Conservation (phyloP, 2,888 invertebrate genomes). For the Auanema sp. region DNA sequence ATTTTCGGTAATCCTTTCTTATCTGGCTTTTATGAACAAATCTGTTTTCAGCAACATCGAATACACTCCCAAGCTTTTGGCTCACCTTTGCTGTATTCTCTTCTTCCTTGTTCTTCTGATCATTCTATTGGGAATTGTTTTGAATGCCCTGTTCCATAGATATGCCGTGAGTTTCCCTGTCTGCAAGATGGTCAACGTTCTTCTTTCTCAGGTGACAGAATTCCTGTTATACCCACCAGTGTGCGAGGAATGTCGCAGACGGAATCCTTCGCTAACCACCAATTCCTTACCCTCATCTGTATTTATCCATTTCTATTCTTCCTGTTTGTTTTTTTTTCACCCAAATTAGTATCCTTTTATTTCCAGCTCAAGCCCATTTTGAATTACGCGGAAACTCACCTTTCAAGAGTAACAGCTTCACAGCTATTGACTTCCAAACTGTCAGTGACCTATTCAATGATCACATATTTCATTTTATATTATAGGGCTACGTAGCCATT, state of each 20-base stretch:
- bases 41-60: slow-evolving; percentile 44
- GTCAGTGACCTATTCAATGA: slow-evolving; percentile 26
- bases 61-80: slow-evolving; percentile 45
- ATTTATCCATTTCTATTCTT: slow-evolving; percentile 44
- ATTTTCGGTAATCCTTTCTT: slow-evolving; percentile 9
- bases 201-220: slow-evolving; percentile 27
- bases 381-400: slow-evolving; percentile 59
- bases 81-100: slow-evolving; percentile 49
- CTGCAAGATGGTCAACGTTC: too few species aligned
- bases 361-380: slow-evolving; percentile 50
- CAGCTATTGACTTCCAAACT: slow-evolving; percentile 59
- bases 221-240: slow-evolving; percentile 60
- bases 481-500: slow-evolving; percentile 51
- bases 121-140: slow-evolving; percentile 51
- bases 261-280: slow-evolving; percentile 50
- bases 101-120: slow-evolving; percentile 54
- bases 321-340: slow-evolving; percentile 13
- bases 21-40: not conserved
- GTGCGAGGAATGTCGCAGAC: slow-evolving; percentile 59
- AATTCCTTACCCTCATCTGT: slow-evolving; percentile 47
- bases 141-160: slow-evolving; percentile 52
- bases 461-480: slow-evolving; percentile 1
- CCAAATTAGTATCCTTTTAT: not conserved
- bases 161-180: slow-evolving; percentile 31
- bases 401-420: slow-evolving; percentile 63